These are phyloP conservation scores for Pseudochirops corinnae DNA, from an alignment of 2,797 vertebrate species.

Conservation along the genomic window DNA sequence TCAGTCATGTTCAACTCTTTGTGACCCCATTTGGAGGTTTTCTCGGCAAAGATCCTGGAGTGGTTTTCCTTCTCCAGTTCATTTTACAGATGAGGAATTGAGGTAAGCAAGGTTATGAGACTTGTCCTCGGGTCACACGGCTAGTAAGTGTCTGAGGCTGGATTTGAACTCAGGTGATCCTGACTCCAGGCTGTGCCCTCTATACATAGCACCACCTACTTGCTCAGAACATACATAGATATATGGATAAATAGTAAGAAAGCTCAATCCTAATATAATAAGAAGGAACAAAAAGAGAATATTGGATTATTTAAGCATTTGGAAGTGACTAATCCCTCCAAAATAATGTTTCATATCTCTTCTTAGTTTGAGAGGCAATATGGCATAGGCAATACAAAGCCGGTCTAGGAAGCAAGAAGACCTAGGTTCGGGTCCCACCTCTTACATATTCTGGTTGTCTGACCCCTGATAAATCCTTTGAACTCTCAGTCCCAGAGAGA, in stretches of 20 bases:
- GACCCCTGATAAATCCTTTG: background rate
- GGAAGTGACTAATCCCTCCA: background rate
- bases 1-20: background rate
- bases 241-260: too few species aligned
- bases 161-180: too few species aligned
- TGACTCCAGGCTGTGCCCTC: background rate
- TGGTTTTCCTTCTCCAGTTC: background rate
- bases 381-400: background rate
- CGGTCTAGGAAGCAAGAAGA: background rate
- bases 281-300: background rate
- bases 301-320: too few species aligned
- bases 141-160: too few species aligned
- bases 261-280: too few species aligned
- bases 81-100: background rate
- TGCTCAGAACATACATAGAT: background rate
- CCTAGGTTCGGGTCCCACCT: background rate
- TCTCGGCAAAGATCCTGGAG: background rate
- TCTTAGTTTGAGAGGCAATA: background rate
- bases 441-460: background rate
- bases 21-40: background rate
- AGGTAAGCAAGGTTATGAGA: background rate
- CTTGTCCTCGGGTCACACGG: background rate
- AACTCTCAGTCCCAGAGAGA: background rate
- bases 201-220: background rate
- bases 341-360: too few species aligned